Evolutionary conservation across 2,113 vertebrate genomes (phyloP).

Genomic region (Riparia riparia): DNA sequence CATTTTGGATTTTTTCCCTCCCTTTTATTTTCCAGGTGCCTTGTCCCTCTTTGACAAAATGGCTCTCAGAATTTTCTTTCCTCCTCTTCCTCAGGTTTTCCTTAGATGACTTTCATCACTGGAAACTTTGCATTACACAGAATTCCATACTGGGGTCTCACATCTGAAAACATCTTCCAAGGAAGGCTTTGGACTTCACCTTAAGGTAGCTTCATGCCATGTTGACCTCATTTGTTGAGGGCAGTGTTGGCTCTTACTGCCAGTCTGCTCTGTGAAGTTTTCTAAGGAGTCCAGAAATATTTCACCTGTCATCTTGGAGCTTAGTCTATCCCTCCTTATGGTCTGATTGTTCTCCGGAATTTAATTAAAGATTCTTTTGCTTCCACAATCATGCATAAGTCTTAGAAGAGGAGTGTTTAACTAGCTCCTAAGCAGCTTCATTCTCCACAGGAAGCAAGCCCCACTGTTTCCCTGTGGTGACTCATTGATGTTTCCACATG

Average conservation of each 20-base stretch:
- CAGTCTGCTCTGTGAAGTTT: not conserved
- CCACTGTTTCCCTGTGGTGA: not conserved
- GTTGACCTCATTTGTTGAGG: not conserved
- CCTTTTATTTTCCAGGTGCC: not conserved
- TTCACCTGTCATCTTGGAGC: not conserved
- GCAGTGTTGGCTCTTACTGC: not conserved
- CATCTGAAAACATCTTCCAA: not conserved
- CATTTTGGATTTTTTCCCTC: not conserved
- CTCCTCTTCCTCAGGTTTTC: not conserved
- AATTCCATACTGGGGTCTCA: fast-evolving
- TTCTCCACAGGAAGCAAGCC: not conserved
- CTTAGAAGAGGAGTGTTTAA: not conserved
- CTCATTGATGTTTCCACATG: not conserved
- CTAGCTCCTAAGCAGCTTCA: not conserved
- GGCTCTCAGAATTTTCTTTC: not conserved
- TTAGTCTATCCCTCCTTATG: not conserved
- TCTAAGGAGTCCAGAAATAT: not conserved
- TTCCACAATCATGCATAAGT: not conserved
- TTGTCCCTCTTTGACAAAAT: not conserved
- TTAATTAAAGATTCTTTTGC: not conserved
- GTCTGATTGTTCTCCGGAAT: not conserved
- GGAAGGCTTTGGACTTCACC: not conserved
- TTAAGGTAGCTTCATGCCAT: not conserved
- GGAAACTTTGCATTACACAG: not conserved
- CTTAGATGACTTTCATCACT: not conserved